Percentiles rank a stretch among this genome's conserved stretches.
These are phyloP conservation scores for Pseudopipra pipra DNA, from an alignment of 2,113 vertebrate species.

Conservation along the genomic window DNA sequence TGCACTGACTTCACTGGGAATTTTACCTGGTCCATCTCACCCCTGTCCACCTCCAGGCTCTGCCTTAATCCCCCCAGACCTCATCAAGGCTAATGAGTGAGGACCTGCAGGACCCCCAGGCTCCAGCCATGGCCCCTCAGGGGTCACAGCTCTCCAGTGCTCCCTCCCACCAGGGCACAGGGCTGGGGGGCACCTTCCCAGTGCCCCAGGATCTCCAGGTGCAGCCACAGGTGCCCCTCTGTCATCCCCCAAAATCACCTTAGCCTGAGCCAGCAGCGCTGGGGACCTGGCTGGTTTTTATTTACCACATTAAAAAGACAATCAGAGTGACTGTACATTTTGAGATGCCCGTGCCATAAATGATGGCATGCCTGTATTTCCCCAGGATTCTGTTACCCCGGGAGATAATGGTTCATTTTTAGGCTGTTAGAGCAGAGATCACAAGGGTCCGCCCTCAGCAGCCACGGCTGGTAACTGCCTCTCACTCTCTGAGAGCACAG, in stretches of 20 bases:
- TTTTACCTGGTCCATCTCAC: rapidly evolving
- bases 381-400: constrained; percentile 66
- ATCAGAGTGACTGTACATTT: neutral
- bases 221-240: neutral
- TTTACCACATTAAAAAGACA: neutral
- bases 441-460: constrained; percentile 78
- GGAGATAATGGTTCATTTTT: constrained; percentile 75
- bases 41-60: neutral
- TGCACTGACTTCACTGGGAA: neutral
- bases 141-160: rapidly evolving
- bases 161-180: neutral
- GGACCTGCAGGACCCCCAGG: neutral
- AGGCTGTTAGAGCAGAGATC: constrained; percentile 72
- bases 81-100: rapidly evolving
- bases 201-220: rapidly evolving
- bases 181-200: neutral
- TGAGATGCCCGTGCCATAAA: constrained; percentile 56
- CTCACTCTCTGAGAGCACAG: constrained; percentile 84
- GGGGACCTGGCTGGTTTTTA: neutral
- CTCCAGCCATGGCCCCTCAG: rapidly evolving
- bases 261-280: rapidly evolving
- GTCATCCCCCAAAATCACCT: neutral
- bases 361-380: constrained; percentile 58
- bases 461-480: constrained; percentile 82
- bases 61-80: rapidly evolving